phyloP scores from a whole-genome alignment of 2,888 invertebrate genomes.

The Ormyrus rosae region DNA sequence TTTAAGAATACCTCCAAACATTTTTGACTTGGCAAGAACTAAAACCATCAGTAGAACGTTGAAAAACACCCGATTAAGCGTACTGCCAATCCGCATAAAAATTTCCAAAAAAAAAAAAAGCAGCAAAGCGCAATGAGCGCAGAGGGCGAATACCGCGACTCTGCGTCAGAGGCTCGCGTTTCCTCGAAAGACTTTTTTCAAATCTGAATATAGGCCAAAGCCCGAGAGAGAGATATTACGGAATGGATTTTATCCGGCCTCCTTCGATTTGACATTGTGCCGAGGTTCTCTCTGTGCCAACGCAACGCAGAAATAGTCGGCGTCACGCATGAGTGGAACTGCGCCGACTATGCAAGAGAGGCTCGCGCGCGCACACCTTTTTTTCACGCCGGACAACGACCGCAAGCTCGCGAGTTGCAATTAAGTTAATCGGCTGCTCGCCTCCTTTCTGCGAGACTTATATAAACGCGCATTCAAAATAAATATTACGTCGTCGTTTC shows the following conservation, averaged over 20 bases:
- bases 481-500: neutral
- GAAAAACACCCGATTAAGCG: no score
- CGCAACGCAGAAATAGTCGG: conserved; percentile 53
- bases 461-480: conserved; percentile 7
- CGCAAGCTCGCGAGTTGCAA: conserved; percentile 37
- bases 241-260: conserved; percentile 3
- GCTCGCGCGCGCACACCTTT: conserved; percentile 11
- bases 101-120: no score
- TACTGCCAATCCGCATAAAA: no score
- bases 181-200: no score
- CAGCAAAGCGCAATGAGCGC: no score
- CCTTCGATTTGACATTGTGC: conserved; percentile 38
- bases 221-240: neutral
- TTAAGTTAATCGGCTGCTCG: neutral
- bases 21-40: no score
- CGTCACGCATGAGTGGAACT: conserved; percentile 47
- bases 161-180: no score
- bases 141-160: no score
- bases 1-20: no score
- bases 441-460: neutral
- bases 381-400: conserved; percentile 51
- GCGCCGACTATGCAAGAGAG: conserved; percentile 47
- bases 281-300: conserved; percentile 34
- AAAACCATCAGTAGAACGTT: no score
- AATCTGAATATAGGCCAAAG: conserved; percentile 1